Base-by-base conservation (phyloP, 2,888 invertebrate genomes). In the Tubulanus polymorphus region DNA sequence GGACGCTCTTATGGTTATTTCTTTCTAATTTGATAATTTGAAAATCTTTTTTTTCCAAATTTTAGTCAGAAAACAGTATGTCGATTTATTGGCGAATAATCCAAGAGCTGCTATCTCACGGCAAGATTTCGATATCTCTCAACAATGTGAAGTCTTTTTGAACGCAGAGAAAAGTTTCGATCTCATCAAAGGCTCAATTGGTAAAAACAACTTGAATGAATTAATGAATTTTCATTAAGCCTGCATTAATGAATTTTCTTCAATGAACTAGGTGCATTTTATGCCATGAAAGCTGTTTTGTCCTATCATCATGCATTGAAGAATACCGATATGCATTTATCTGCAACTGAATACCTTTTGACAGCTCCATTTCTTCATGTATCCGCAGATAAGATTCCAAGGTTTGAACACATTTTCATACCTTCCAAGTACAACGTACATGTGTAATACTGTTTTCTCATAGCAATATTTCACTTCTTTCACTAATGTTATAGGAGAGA, bases 251-350 rank as follows among this genome's bases (percentile, higher is more conserved):
- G 8, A 23, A 20, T 27, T 47, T 48, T 45, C 48, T 61, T 10
- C 58, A n/a, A n/a, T n/a, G n/a, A n/a, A n/a, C 41, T 23, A 76
- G 78, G 78, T 27, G 70, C 70, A 20, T 75, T 76, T 54, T 75
- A 74, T 64, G 75, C 66, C 1, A 74, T 76, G 73, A 78, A 76
- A 57, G 76, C 77, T 15, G 71, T 74, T 3, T 52, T 78, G 25
- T 78, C 78, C 0, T 78, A 76, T 62, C 70, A 72, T 58, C 78
- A 78, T 59, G 66, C 74, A 28, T 61, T 57, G 18, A 69, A 67
- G 55, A 63, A 68, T 53, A 70, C 71, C n/a, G 64, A 63, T 35
- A 65, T 61, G 10, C 57, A 71, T 30, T 63, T 78, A 28, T 53
- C 65, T 41, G 75, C 75, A 51, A 68, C 70, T 1, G 75, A 77